Conservation (phyloP, 2,888 invertebrate species). For the Gymnocheta viridis region DNA sequence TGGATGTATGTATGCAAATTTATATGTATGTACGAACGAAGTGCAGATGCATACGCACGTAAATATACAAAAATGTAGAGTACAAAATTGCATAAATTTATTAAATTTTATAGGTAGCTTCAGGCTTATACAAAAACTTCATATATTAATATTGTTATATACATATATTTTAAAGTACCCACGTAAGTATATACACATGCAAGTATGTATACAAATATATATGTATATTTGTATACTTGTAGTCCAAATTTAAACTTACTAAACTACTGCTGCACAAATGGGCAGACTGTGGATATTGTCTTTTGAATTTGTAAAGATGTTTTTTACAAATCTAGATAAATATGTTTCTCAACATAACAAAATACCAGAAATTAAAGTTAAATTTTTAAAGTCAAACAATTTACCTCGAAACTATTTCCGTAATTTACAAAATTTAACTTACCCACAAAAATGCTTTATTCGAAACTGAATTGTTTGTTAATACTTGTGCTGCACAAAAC, state of each 20-base stretch:
- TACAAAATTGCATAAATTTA: slow-evolving; percentile 56
- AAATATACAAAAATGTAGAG: slow-evolving; percentile 2
- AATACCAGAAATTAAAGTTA: neutral
- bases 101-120: slow-evolving; percentile 52
- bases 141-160: slow-evolving; percentile 33
- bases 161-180: neutral
- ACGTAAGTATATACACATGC: neutral
- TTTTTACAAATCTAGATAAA: neutral
- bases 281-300: too few relatives aligned
- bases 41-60: neutral
- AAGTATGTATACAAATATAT: neutral
- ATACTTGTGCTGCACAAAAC: neutral
- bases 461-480: neutral
- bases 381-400: neutral
- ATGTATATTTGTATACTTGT: neutral
- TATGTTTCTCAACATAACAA: neutral
- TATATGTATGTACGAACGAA: neutral
- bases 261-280: neutral
- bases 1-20: neutral
- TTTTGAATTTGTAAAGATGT: neutral
- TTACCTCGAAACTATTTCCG: neutral
- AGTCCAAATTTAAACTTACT: neutral
- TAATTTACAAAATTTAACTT: neutral
- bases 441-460: neutral
- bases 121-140: slow-evolving; percentile 48